Evolutionary conservation across 2,797 vertebrate genomes (phyloP).

Genomic region (Dryobates pubescens): DNA sequence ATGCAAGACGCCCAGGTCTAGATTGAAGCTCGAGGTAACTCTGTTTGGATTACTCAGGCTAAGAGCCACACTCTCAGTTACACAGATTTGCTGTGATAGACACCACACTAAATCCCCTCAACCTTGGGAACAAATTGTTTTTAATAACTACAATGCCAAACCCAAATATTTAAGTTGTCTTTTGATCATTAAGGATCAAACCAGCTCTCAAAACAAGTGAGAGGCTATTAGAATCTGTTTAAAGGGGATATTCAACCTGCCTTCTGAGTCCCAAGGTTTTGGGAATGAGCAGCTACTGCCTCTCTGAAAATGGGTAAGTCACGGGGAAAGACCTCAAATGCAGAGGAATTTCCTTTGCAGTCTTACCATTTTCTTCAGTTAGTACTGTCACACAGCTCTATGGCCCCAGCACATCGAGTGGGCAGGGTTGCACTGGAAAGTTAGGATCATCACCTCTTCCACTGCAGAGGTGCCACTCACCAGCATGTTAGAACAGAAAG

Average conservation of each 20-base stretch:
- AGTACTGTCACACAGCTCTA: not conserved
- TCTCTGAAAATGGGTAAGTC: not conserved
- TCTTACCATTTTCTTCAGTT: not conserved
- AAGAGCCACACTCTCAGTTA: constrained; percentile 2
- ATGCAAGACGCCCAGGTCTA: not conserved
- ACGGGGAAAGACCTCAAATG: not conserved
- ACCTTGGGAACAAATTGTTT: not conserved
- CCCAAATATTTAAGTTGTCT: not conserved
- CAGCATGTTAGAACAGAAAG: not conserved
- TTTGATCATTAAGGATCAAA: not conserved
- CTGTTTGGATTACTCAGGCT: not conserved
- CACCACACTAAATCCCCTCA: not conserved
- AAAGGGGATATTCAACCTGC: not conserved
- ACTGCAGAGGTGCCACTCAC: not conserved
- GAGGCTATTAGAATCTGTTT: not conserved
- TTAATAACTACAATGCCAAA: not conserved
- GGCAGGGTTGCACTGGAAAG: not conserved
- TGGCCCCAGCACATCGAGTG: not conserved
- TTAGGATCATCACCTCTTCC: not conserved
- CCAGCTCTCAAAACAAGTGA: not conserved
- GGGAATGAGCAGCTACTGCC: not conserved
- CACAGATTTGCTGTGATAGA: not conserved
- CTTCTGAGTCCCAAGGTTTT: not conserved
- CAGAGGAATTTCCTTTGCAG: not conserved
- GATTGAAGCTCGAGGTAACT: not conserved